Percentiles rank a stretch among this genome's conserved stretches.
These are phyloP conservation scores for Lutraria lutraria DNA, from an alignment of 2,888 invertebrate species.

Conservation along the genomic window DNA sequence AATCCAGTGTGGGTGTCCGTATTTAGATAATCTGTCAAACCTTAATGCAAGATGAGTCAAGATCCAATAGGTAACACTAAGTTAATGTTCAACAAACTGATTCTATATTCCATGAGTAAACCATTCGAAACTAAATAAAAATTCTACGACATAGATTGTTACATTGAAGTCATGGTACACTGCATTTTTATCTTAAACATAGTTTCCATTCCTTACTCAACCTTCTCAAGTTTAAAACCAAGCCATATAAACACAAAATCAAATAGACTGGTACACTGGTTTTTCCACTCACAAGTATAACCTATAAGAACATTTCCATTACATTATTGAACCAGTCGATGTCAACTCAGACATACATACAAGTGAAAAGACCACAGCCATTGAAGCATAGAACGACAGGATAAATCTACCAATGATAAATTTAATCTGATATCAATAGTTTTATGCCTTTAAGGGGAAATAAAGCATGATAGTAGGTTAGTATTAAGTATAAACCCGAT, in stretches of 20 bases:
- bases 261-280: slow-evolving; percentile 34
- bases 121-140: background rate
- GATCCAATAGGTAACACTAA: background rate
- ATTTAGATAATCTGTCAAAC: background rate
- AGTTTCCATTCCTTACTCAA: slow-evolving; percentile 15
- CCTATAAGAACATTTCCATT: slow-evolving; percentile 5
- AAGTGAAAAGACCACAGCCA: slow-evolving; percentile 11
- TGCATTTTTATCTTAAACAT: slow-evolving; percentile 3
- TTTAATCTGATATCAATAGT: slow-evolving; percentile 26
- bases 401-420: slow-evolving; percentile 20
- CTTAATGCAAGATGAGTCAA: background rate
- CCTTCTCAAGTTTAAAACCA: slow-evolving; percentile 43
- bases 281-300: slow-evolving; percentile 17
- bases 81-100: background rate
- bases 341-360: slow-evolving; percentile 9
- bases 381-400: slow-evolving; percentile 25
- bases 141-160: background rate
- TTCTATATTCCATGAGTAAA: background rate
- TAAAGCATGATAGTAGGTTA: slow-evolving; percentile 29
- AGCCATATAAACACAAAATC: slow-evolving; percentile 34
- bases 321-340: slow-evolving; percentile 36
- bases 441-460: slow-evolving; percentile 52
- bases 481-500: background rate
- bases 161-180: background rate
- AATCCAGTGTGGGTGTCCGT: background rate